Conservation (phyloP, 2,113 vertebrate species). For the Myodes glareolus region DNA sequence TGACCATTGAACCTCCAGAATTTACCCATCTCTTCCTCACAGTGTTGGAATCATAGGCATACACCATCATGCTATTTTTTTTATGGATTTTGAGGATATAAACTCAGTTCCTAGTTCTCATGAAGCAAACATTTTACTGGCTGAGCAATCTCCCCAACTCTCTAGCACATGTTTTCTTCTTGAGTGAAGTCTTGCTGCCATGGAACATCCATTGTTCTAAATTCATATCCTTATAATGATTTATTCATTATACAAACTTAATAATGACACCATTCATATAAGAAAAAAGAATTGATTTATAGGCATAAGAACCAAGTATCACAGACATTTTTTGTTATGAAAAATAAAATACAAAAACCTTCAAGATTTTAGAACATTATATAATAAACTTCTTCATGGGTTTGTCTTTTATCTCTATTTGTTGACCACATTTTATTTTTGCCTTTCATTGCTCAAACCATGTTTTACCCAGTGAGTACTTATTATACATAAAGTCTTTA, state of each 20-base stretch:
- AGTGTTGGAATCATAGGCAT: neutral
- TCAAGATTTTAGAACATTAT: neutral
- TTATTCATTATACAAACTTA: neutral
- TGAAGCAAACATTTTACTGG: neutral
- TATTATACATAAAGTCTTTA: neutral
- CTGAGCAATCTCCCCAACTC: neutral
- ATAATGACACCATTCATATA: neutral
- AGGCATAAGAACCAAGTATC: neutral
- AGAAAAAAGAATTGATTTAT: neutral
- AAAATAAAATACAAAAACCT: neutral
- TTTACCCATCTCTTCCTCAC: neutral
- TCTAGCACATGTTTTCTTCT: neutral
- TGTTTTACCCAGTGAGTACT: neutral
- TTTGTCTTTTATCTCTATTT: neutral
- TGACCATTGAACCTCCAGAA: neutral
- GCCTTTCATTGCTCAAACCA: neutral
- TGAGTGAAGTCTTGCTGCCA: neutral
- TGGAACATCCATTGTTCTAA: neutral
- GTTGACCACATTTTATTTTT: neutral
- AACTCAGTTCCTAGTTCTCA: neutral
- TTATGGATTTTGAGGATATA: neutral
- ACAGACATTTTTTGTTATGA: neutral
- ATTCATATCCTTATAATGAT: neutral
- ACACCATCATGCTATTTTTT: neutral
- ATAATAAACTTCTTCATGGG: neutral